Conservation (phyloP, 1,140 invertebrate genomes). For the Cotesia typhae region DNA sequence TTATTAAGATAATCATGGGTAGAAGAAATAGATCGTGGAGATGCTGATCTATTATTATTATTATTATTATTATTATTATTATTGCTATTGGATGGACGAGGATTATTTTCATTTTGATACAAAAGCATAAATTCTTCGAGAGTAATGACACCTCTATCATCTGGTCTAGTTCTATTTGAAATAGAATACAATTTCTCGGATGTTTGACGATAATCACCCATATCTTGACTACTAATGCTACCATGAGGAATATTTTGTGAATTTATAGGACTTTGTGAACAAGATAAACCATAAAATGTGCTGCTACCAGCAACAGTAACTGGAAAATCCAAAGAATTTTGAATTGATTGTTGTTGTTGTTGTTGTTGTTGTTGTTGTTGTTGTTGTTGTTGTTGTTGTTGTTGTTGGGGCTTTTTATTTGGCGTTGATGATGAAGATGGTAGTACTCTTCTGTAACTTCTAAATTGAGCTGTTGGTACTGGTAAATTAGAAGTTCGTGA, state of each 20-base stretch:
- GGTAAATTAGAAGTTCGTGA: conserved; percentile 71
- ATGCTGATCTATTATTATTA: conserved; percentile 38
- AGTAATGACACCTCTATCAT: conserved; percentile 70
- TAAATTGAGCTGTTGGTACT: conserved; percentile 80
- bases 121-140: conserved; percentile 79
- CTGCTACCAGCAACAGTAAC: conserved; percentile 58
- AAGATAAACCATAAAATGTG: conserved; percentile 56
- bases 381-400: conserved; percentile 38
- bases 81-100: conserved; percentile 5
- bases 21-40: conserved; percentile 44
- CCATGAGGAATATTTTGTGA: conserved; percentile 42
- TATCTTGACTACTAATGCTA: conserved; percentile 42
- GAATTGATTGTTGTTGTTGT: conserved; percentile 46
- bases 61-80: conserved; percentile 40
- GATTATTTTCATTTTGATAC: conserved; percentile 76
- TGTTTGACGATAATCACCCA: conserved; percentile 56
- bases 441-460: conserved; percentile 75
- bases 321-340: conserved; percentile 53
- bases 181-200: conserved; percentile 48
- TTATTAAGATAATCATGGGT: conserved; percentile 54
- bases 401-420: conserved; percentile 49
- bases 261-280: conserved; percentile 53
- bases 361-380: conserved; percentile 40
- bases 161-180: conserved; percentile 41
- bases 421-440: conserved; percentile 52